Evolutionary conservation across 2,797 vertebrate genomes (phyloP), one percentile per base, ranked within the genome.

Genomic region (Champsocephalus esox): DNA sequence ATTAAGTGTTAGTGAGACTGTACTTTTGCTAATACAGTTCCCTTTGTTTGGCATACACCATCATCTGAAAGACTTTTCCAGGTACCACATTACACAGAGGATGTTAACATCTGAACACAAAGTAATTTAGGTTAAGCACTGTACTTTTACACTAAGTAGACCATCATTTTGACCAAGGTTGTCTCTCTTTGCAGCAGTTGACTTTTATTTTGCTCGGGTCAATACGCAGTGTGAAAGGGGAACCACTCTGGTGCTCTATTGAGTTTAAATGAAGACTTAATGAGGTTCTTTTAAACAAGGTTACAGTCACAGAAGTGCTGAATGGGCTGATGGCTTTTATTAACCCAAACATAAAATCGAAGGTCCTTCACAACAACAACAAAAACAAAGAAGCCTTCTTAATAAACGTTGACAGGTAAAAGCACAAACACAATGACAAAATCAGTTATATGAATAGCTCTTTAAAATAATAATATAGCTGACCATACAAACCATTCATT

Each of bases 231-330:
- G 58, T 75, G 69, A 84, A 81, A 77, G 66, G 57, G 41, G 57
- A 77, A 77, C 54, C 66, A 78, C 52, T 73, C 34, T 28, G 64
- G 64, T 56, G 68, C 69, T 66, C 63, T 70, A 49, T 12, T 55
- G 64, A 76, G 71, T 73, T 79, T 65, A 79, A 80, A 74, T 75
- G 19, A 82, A 77, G 64, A 82, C 70, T 81, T 81, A 80, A 84
- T 81, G 73, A 83, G 73, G 57, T 72, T 64, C 69, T 50, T 82
- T 75, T 38, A 76, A 73, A 84, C 70, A 80, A 75, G 61, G 46
- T 85, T 83, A 85, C 51, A 75, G 66, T 66, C 50, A 76, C 58
- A 75, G 68, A 83, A 80, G 70, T 85, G 72, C 66, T 82, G 80
- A 81, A 79, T 64, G 74, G 59, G 58, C 76, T 76, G 63, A 80